A percentile compares a stretch with the other conserved stretches of the same genome.
phyloP scores from a whole-genome alignment of 1,140 invertebrate species.

The Cydia amplana region DNA sequence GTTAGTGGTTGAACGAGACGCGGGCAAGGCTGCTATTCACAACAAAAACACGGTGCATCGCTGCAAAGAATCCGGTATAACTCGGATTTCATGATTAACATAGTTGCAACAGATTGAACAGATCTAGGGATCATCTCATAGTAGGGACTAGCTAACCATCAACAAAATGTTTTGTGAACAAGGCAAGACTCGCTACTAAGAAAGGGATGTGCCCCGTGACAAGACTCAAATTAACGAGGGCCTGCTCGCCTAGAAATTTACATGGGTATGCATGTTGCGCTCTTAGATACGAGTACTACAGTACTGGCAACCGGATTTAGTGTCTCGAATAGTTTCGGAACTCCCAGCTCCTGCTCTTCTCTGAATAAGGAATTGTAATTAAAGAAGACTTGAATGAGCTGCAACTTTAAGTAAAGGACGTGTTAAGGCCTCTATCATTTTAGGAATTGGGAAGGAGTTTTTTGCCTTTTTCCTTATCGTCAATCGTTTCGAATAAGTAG shows the following conservation, averaged over 20 bases:
- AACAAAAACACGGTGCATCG: background rate
- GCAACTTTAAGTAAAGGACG: conserved; percentile 45
- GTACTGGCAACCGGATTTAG: conserved; percentile 60
- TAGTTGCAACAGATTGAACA: background rate
- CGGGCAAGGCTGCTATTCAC: background rate
- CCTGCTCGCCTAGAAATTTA: conserved; percentile 58
- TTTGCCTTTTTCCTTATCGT: too few species aligned
- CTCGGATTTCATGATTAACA: background rate
- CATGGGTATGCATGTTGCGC: conserved; percentile 67
- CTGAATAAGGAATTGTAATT: conserved; percentile 63
- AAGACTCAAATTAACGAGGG: conserved; percentile 63
- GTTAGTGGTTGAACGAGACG: conserved; percentile 38
- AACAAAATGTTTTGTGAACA: background rate
- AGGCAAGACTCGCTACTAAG: conserved; percentile 49
- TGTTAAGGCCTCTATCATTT: conserved; percentile 34
- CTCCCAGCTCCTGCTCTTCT: conserved; percentile 44
- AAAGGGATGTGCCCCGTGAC: conserved; percentile 66
- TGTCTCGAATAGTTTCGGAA: conserved; percentile 62
- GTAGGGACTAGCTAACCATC: background rate
- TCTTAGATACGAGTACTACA: conserved; percentile 46
- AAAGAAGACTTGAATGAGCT: conserved; percentile 63
- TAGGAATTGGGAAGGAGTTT: too few species aligned
- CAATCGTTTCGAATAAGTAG: too few species aligned
- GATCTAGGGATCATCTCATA: background rate
- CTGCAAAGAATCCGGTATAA: background rate